Percentiles rank a stretch among this genome's conserved stretches.
Evolutionary conservation across 1,140 invertebrate species (phyloP).

Genomic region (Trichonephila clavata): DNA sequence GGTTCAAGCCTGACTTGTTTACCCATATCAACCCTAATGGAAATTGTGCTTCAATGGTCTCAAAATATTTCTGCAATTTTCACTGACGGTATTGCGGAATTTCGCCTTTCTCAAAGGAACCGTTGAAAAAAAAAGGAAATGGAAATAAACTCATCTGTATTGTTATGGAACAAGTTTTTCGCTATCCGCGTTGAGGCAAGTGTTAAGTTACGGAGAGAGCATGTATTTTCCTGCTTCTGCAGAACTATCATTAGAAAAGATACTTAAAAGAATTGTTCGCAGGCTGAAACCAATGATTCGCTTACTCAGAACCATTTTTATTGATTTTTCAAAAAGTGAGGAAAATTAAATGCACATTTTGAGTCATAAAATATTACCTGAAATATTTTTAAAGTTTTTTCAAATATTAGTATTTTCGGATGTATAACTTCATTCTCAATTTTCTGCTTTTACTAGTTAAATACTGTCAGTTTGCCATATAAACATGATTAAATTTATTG

Average conservation of each 20-base stretch:
- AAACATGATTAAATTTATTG: too few species aligned
- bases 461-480: too few species aligned
- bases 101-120: neutral
- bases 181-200: neutral
- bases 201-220: neutral
- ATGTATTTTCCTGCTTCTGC: neutral
- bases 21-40: neutral
- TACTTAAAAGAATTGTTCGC: neutral
- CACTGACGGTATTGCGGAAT: neutral
- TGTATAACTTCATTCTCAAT: too few species aligned
- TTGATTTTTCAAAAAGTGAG: neutral
- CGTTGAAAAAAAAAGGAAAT: neutral
- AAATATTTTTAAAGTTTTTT: too few species aligned
- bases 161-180: constrained; percentile 9
- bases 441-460: too few species aligned
- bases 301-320: neutral
- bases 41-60: neutral
- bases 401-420: too few species aligned
- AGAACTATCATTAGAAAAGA: neutral
- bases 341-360: neutral
- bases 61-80: constrained; percentile 22
- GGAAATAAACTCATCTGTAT: constrained; percentile 29
- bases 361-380: too few species aligned
- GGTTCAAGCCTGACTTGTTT: neutral
- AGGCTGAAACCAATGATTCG: neutral